Percentiles rank a stretch among this genome's conserved stretches.
Conservation (phyloP, 2,797 vertebrate genomes). For the Nothura maculosa region DNA sequence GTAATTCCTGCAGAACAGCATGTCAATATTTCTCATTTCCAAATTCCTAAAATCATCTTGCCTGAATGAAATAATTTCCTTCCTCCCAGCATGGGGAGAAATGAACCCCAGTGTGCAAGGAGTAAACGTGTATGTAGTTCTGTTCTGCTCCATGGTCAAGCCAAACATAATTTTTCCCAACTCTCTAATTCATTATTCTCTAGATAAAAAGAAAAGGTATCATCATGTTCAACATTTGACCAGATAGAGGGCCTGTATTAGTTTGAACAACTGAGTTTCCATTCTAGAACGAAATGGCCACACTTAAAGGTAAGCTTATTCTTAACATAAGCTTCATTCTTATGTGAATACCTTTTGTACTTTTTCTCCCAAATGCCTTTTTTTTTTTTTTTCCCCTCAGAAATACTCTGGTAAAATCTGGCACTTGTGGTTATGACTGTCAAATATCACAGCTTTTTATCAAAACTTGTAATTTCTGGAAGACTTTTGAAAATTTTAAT, state of each 20-base stretch:
- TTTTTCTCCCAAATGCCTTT: neutral
- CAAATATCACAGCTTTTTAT: neutral
- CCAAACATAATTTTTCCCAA: slow-evolving; percentile 26
- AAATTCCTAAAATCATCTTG: neutral
- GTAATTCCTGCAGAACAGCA: neutral
- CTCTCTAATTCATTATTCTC: slow-evolving; percentile 5
- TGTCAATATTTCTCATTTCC: neutral
- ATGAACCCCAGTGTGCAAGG: neutral
- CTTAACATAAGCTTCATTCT: neutral
- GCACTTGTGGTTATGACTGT: neutral
- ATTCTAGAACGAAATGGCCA: neutral
- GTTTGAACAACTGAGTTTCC: neutral
- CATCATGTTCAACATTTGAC: slow-evolving; percentile 37
- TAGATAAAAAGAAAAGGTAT: slow-evolving; percentile 39
- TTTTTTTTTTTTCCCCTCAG: neutral
- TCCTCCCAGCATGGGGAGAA: neutral
- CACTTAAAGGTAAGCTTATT: neutral
- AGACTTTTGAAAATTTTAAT: slow-evolving; percentile 66
- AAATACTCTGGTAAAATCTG: neutral
- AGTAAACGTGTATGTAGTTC: neutral
- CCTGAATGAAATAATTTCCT: neutral
- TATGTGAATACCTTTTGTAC: neutral
- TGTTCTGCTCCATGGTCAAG: neutral
- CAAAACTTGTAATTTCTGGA: slow-evolving; percentile 41
- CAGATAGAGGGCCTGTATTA: neutral